Percentiles rank a stretch among this genome's conserved stretches.
These are phyloP conservation scores for Acronicta aceris DNA, from an alignment of 2,888 invertebrate genomes.

Conservation along the genomic window DNA sequence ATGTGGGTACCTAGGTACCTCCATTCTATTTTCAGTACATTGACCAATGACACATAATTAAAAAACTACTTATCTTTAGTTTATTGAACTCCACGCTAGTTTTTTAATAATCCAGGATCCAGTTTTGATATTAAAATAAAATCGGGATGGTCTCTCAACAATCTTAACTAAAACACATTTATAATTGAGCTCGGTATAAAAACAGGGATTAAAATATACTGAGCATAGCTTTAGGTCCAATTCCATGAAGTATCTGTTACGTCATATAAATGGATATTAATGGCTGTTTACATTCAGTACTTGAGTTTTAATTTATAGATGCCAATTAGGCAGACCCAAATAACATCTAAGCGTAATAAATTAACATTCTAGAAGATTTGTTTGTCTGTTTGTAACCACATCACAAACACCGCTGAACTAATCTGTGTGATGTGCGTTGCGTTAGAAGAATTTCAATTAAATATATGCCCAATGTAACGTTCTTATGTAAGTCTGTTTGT, in stretches of 20 bases:
- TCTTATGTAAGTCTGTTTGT: constrained; percentile 37
- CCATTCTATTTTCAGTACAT: no score
- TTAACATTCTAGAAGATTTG: constrained; percentile 37
- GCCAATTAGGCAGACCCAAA: constrained; percentile 53
- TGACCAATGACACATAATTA: no score
- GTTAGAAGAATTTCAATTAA: constrained; percentile 38
- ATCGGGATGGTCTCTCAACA: no score
- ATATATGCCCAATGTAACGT: constrained; percentile 14
- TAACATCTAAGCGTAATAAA: constrained; percentile 48
- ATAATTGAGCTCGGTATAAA: constrained; percentile 48
- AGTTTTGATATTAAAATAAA: no score
- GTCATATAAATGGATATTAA: constrained; percentile 44
- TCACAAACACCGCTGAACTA: constrained; percentile 34
- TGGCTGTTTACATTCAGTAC: constrained; percentile 21
- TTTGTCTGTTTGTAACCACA: constrained; percentile 26
- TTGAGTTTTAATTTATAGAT: constrained; percentile 32
- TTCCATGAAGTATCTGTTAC: no score
- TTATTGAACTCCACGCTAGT: no score
- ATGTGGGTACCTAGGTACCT: no score
- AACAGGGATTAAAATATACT: constrained; percentile 47
- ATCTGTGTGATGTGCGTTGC: constrained; percentile 30
- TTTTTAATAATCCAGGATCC: no score
- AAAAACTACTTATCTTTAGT: no score
- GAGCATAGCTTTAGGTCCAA: constrained; percentile 25
- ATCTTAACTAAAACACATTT: constrained; percentile 32